Percentiles rank a stretch among this genome's conserved stretches.
phyloP scores from a whole-genome alignment of 2,797 vertebrate species.

The Staurois parvus region DNA sequence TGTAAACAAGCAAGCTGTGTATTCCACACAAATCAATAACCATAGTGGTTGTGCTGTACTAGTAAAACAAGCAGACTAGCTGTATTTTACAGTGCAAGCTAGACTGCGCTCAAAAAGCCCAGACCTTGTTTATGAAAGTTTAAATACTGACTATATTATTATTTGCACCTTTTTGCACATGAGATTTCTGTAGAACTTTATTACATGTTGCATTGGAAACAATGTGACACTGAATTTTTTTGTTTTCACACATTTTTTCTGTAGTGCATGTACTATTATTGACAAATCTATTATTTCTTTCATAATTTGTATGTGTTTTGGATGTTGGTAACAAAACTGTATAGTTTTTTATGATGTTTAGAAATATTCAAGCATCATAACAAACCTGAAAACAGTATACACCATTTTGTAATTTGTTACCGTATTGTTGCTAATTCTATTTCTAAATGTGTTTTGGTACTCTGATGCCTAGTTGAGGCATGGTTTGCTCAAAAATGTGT shows the following conservation, averaged over 20 bases:
- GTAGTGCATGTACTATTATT: background rate
- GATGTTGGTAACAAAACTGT: background rate
- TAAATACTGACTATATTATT: background rate
- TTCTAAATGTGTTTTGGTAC: too few relatives aligned
- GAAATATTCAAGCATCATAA: too few relatives aligned
- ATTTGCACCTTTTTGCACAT: too few relatives aligned
- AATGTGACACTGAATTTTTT: too few relatives aligned
- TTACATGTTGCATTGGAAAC: too few relatives aligned
- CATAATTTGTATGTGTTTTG: background rate
- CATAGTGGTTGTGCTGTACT: background rate
- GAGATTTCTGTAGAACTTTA: too few relatives aligned
- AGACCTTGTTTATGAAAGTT: background rate
- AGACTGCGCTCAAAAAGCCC: background rate
- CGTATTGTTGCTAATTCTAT: too few relatives aligned
- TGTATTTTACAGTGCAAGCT: background rate
- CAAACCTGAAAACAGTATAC: background rate
- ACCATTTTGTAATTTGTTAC: too few relatives aligned
- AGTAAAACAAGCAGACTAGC: background rate
- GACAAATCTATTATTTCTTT: background rate
- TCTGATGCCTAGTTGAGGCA: too few relatives aligned
- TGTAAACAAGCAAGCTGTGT: conserved; percentile 57
- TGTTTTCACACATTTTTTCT: too few relatives aligned
- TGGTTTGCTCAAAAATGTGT: too few relatives aligned
- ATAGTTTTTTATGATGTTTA: background rate
- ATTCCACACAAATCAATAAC: background rate